These are phyloP conservation scores for Embiotoca jacksoni DNA, from an alignment of 2,113 vertebrate genomes.

Conservation along the genomic window DNA sequence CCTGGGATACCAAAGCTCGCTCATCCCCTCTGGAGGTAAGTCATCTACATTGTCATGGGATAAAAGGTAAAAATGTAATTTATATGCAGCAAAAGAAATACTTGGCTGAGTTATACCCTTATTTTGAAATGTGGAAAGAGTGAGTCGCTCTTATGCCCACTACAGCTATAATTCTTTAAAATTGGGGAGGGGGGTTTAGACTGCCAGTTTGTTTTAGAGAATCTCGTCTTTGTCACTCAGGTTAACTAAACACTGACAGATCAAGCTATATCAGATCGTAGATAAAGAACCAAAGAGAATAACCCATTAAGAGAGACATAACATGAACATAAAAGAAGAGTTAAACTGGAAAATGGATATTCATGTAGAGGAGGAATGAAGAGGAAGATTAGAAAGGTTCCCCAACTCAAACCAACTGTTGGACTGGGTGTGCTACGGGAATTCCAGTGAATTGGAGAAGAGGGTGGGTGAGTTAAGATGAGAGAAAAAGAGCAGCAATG, in stretches of 20 bases:
- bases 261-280: conserved; percentile 2
- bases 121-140: neutral
- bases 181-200: neutral
- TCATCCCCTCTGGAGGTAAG: conserved; percentile 64
- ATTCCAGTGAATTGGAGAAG: conserved; percentile 28
- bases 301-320: neutral
- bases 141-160: neutral
- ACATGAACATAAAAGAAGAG: conserved; percentile 16
- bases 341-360: conserved; percentile 24
- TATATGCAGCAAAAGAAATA: neutral
- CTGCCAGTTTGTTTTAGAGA: conserved; percentile 36
- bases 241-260: conserved; percentile 19
- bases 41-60: neutral
- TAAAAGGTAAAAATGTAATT: neutral
- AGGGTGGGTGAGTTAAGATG: conserved; percentile 25
- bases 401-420: conserved; percentile 60
- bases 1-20: conserved; percentile 29
- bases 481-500: conserved; percentile 38
- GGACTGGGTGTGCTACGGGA: conserved; percentile 33
- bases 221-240: conserved; percentile 14
- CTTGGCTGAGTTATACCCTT: neutral
- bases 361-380: conserved; percentile 16
- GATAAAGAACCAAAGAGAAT: conserved; percentile 1
- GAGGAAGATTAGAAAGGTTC: conserved; percentile 28
- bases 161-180: neutral